phyloP scores from a whole-genome alignment of 2,888 invertebrate genomes.

The Diaperis boleti region DNA sequence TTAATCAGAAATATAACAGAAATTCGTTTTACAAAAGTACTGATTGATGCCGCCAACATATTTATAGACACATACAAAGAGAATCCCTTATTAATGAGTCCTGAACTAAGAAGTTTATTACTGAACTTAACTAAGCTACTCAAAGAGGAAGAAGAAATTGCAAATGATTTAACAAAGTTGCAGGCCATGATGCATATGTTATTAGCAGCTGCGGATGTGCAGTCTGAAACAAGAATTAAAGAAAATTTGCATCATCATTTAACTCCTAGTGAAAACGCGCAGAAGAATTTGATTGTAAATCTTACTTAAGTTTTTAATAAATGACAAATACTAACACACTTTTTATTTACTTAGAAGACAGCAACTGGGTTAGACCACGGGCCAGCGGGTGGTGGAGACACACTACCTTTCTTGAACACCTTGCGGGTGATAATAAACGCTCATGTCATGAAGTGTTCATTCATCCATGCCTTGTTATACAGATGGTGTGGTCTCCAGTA shows the following conservation, averaged over 20 bases:
- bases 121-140: conserved; percentile 73
- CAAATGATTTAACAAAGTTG: conserved; percentile 73
- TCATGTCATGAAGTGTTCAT: too few species aligned
- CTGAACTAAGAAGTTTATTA: conserved; percentile 73
- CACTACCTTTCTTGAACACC: too few species aligned
- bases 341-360: too few species aligned
- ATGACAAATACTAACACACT: conserved; percentile 20
- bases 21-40: conserved; percentile 77
- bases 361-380: too few species aligned
- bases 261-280: conserved; percentile 66
- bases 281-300: conserved; percentile 72
- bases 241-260: conserved; percentile 49
- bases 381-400: too few species aligned
- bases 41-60: conserved; percentile 80
- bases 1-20: conserved; percentile 79
- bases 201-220: conserved; percentile 70
- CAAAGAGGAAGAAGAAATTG: conserved; percentile 77
- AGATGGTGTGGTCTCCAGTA: too few species aligned
- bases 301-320: conserved; percentile 55
- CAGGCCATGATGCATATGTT: conserved; percentile 80
- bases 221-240: conserved; percentile 59
- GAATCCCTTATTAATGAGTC: conserved; percentile 73
- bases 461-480: too few species aligned
- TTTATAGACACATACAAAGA: conserved; percentile 82
- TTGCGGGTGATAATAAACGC: too few species aligned